phyloP scores from a whole-genome alignment of 2,797 vertebrate genomes.

The Naso thynnoides region DNA sequence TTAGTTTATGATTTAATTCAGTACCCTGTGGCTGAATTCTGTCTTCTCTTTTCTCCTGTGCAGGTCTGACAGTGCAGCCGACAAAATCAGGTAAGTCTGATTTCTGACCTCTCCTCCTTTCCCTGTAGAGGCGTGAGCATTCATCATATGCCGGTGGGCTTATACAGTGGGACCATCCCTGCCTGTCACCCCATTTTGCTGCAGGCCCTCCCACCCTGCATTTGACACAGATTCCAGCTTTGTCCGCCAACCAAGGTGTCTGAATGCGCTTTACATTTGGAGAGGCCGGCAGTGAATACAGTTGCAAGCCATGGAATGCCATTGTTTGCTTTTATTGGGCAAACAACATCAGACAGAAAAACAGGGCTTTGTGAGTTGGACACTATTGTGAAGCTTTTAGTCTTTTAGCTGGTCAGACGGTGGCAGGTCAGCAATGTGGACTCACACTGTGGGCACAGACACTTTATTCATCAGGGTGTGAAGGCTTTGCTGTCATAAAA shows the following conservation, averaged over 20 bases:
- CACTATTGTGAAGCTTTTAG: conserved; percentile 49
- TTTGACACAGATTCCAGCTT: conserved; percentile 71
- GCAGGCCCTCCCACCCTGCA: conserved; percentile 39
- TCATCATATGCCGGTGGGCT: conserved; percentile 8
- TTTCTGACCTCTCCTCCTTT: background rate
- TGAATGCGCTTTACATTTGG: conserved; percentile 74
- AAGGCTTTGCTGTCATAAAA: conserved; percentile 46
- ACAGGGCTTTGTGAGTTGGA: conserved; percentile 73
- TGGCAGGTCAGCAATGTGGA: conserved; percentile 51
- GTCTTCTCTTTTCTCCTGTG: conserved; percentile 23
- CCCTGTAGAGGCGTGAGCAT: conserved; percentile 1
- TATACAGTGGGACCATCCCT: conserved; percentile 32
- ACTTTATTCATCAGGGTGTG: conserved; percentile 36
- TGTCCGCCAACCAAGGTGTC: conserved; percentile 75
- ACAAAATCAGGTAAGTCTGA: conserved; percentile 83
- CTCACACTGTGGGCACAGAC: conserved; percentile 40
- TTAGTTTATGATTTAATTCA: too few species aligned
- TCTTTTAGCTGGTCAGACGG: conserved; percentile 40
- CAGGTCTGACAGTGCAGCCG: conserved; percentile 86
- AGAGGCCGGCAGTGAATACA: conserved; percentile 79
- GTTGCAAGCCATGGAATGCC: conserved; percentile 86
- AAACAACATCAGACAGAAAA: conserved; percentile 80
- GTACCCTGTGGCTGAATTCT: conserved; percentile 22
- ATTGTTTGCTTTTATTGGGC: conserved; percentile 84
- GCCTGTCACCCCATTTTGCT: conserved; percentile 63